Conservation (phyloP, 35 echinoderm and acorn worm genomes). For the Diadema setosum region DNA sequence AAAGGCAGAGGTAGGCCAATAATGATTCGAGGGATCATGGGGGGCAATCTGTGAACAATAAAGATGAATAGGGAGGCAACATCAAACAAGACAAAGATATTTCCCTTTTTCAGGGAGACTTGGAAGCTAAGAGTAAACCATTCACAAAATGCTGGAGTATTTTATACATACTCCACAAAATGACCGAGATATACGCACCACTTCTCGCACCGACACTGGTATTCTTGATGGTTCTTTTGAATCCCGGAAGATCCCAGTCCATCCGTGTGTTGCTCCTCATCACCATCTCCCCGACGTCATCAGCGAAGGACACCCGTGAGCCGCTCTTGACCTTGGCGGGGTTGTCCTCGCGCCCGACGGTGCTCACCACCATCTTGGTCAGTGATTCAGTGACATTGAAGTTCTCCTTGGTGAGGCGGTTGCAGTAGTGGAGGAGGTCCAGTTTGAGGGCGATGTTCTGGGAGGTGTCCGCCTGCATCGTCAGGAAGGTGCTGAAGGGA, state of each 20-base stretch:
- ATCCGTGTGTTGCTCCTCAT: neutral
- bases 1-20: too few species aligned
- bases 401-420: constrained; percentile 36
- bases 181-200: neutral
- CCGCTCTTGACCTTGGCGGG: neutral
- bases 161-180: too few species aligned
- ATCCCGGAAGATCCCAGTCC: neutral
- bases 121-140: too few species aligned
- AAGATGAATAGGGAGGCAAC: too few species aligned
- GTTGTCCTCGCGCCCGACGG: neutral
- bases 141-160: too few species aligned
- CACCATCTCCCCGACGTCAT: constrained; percentile 61
- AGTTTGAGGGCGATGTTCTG: constrained; percentile 39
- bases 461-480: constrained; percentile 45
- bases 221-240: neutral
- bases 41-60: too few species aligned
- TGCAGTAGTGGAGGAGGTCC: constrained; percentile 83
- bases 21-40: too few species aligned
- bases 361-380: constrained; percentile 21
- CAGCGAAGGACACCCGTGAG: constrained; percentile 4
- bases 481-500: constrained; percentile 54
- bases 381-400: constrained; percentile 17
- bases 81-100: too few species aligned
- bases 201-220: neutral
- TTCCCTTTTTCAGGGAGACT: too few species aligned